Evolutionary conservation across 2,797 vertebrate genomes (phyloP).

Genomic region (Cheracebus regulus): DNA sequence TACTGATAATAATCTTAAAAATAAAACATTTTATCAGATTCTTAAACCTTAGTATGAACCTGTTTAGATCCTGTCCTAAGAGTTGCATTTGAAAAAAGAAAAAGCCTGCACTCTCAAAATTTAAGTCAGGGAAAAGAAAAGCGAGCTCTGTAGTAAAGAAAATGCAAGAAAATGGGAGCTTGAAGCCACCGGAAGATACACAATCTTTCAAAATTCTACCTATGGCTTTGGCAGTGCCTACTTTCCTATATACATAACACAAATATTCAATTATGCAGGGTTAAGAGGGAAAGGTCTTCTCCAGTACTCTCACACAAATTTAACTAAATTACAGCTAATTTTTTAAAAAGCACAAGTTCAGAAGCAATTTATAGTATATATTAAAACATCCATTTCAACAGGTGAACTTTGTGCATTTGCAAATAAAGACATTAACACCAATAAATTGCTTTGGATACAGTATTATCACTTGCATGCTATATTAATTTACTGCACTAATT

Average conservation of each 20-base stretch:
- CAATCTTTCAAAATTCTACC: background rate
- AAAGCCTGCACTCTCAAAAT: background rate
- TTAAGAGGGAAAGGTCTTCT: constrained; percentile 49
- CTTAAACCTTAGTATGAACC: background rate
- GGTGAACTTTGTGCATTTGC: constrained; percentile 68
- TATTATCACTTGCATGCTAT: constrained; percentile 60
- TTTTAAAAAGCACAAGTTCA: constrained; percentile 56
- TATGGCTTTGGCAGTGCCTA: background rate
- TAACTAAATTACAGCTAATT: constrained; percentile 67
- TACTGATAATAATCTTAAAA: background rate
- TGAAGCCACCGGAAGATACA: background rate
- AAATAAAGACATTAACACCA: constrained; percentile 78
- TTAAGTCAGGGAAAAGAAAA: background rate
- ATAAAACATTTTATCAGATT: background rate
- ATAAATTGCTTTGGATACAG: constrained; percentile 75
- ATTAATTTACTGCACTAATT: constrained; percentile 76
- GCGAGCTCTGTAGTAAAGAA: background rate
- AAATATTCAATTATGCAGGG: constrained; percentile 25
- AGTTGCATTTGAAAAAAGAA: background rate
- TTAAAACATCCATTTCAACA: constrained; percentile 68
- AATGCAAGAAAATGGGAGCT: background rate
- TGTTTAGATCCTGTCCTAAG: background rate
- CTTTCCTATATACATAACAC: background rate
- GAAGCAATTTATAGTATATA: constrained; percentile 70
- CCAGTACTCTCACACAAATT: constrained; percentile 45